Conservation (phyloP, 2,113 vertebrate genomes). For the Saccopteryx leptura region DNA sequence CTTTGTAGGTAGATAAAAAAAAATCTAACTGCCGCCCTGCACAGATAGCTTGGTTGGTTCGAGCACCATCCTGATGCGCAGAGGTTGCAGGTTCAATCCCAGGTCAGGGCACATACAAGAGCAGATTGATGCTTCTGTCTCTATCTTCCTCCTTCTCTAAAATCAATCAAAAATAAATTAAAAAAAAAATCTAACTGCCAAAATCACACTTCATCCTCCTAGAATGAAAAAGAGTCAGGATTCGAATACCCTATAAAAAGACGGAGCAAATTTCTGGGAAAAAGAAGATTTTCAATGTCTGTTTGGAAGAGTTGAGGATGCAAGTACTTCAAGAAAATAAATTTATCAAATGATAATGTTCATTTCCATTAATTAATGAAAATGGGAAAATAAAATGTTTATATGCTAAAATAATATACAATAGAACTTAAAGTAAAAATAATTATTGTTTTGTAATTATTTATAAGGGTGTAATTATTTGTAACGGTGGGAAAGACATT, state of each 20-base stretch:
- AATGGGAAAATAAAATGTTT: neutral
- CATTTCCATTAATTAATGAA: neutral
- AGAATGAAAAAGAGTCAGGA: conserved; percentile 17
- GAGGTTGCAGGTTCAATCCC: too few species aligned
- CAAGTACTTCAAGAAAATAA: conserved; percentile 3
- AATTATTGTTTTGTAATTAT: neutral
- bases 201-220: conserved; percentile 36
- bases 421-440: neutral
- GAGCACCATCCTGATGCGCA: too few species aligned
- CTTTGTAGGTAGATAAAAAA: conserved; percentile 51
- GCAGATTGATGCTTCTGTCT: too few species aligned
- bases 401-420: neutral
- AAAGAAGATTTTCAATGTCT: neutral
- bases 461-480: too few species aligned
- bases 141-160: too few species aligned
- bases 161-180: neutral
- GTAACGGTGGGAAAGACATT: neutral
- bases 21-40: conserved; percentile 21
- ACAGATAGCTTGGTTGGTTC: too few species aligned
- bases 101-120: too few species aligned
- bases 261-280: neutral
- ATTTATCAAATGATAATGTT: neutral
- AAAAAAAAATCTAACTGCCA: conserved; percentile 40
- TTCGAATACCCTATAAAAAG: neutral
- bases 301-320: neutral